Percentiles rank a stretch among this genome's conserved stretches.
These are phyloP conservation scores for Apeira syringaria DNA, from an alignment of 2,888 invertebrate genomes.

Conservation along the genomic window DNA sequence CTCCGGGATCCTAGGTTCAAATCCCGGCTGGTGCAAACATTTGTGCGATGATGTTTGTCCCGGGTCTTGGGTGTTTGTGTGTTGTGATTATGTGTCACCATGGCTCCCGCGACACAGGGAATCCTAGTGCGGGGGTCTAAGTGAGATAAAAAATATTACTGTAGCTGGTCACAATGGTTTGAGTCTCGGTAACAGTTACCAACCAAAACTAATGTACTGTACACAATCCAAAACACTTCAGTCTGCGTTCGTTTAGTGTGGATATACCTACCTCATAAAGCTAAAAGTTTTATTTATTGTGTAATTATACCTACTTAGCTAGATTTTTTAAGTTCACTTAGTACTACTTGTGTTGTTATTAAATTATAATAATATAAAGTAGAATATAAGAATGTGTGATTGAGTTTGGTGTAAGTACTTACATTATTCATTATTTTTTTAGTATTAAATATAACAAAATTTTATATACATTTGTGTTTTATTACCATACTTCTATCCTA, in stretches of 20 bases:
- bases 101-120: too few species aligned
- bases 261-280: not conserved
- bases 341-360: constrained; percentile 32
- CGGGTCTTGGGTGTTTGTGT: too few species aligned
- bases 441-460: constrained; percentile 8
- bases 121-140: too few species aligned
- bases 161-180: too few species aligned
- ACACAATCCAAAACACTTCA: not conserved
- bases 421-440: constrained; percentile 17
- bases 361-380: constrained; percentile 34
- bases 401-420: constrained; percentile 19
- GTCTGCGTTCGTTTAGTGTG: not conserved
- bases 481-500: not conserved
- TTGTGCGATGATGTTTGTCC: too few species aligned
- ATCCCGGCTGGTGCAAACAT: too few species aligned
- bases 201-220: too few species aligned
- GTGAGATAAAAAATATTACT: too few species aligned
- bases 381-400: constrained; percentile 16
- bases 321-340: not conserved
- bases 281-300: not conserved
- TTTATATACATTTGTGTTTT: constrained; percentile 7
- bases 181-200: too few species aligned
- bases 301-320: not conserved
- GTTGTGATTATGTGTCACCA: too few species aligned
- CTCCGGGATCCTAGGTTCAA: too few species aligned